Evolutionary conservation across 2,888 invertebrate genomes (phyloP), one percentile per base, ranked within the genome.

Genomic region (Andrena chrysosceles): DNA sequence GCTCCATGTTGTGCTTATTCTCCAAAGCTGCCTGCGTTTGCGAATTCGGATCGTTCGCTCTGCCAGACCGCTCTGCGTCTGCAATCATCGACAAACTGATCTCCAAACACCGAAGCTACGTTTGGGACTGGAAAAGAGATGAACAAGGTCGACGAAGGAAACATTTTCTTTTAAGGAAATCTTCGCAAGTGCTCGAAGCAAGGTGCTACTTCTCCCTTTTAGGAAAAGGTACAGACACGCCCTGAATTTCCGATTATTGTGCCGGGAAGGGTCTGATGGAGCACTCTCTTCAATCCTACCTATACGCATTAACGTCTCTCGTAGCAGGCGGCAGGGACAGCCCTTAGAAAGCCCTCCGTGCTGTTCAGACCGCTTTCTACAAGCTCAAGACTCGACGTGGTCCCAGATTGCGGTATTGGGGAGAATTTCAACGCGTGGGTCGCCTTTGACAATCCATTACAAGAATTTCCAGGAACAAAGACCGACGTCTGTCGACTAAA

Each of bases 1-100:
- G 95, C 88, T 94, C 94, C 91, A 93, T 92, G 81, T 94, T 94
- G 84, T 94, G 94, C 80, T 94, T 94, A 89, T 94, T 94, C 87
- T 94, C 94, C 81, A 94, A 85, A 23, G 93, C 93, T 5, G 93
- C 94, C 74, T 93, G 93, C 31, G 91, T 92, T 72, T 93, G 93
- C 35, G 93, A 93, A 75, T 87, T 92, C n/a, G 93, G 91, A 82
- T 93, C 93, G 84, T 92, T 93, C 60, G 91, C 88, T n/a, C 88
- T 81, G 6, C 91, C 90, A 16, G 91, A 85, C 49, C 93, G 85
- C 42, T 88, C 89, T 23, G 93, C 89, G 83, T 93, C 93, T 91
- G 68, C 0, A 87, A 89, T 63, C 66, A 81, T 33, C 26, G 52
- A 10, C 10, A 68, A 29, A 49, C 23, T 29, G 10, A 20, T 62